Percentiles rank a stretch among this genome's conserved stretches.
Evolutionary conservation across 2,888 invertebrate species (phyloP).

Genomic region (Cylloceria caligata): DNA sequence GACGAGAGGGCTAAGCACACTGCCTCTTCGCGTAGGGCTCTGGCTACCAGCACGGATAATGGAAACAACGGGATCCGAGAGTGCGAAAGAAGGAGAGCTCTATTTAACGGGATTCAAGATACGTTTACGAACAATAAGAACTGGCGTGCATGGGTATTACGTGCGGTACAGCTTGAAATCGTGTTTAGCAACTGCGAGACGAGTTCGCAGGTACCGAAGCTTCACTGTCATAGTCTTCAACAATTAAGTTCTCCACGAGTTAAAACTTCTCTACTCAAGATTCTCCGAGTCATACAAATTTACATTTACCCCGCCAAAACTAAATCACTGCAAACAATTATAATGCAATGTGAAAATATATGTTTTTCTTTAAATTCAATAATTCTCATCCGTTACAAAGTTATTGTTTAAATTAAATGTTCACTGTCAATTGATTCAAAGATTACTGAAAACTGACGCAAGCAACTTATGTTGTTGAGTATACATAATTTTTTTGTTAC

Average conservation of each 20-base stretch:
- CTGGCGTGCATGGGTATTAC: slow-evolving; percentile 21
- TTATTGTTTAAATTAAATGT: no score
- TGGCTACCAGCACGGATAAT: slow-evolving; percentile 5
- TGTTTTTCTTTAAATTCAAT: no score
- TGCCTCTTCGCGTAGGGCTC: neutral
- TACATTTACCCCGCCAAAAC: neutral
- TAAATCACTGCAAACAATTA: neutral
- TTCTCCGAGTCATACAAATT: neutral
- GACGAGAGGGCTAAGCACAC: slow-evolving; percentile 17
- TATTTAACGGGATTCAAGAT: slow-evolving; percentile 36
- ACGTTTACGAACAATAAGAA: slow-evolving; percentile 44
- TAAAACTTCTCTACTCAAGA: neutral
- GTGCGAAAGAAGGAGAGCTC: slow-evolving; percentile 26
- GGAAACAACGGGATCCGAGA: slow-evolving; percentile 31
- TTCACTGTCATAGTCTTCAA: neutral
- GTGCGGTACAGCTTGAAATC: slow-evolving; percentile 31
- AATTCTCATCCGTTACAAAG: no score
- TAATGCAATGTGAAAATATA: neutral
- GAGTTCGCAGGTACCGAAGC: slow-evolving; percentile 4
- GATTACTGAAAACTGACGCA: no score
- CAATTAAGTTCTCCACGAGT: slow-evolving; percentile 21
- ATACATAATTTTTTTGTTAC: no score
- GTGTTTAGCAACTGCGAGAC: slow-evolving; percentile 32
- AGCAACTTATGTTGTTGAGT: no score
- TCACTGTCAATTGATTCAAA: no score